Evolutionary conservation across 2,888 invertebrate genomes (phyloP).

Genomic region (Seira musarum): DNA sequence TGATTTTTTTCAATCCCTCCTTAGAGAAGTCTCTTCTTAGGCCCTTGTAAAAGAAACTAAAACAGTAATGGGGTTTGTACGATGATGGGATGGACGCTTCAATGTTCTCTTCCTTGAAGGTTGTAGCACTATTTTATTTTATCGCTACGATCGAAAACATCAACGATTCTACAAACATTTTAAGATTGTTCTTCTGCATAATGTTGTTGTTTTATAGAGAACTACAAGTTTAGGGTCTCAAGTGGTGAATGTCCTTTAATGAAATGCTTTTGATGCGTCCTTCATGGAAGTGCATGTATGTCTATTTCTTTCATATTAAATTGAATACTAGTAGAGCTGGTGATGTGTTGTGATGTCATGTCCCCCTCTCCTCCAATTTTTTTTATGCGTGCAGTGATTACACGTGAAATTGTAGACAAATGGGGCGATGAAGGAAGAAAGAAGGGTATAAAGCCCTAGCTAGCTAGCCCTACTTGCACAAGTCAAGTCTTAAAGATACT

Average conservation of each 20-base stretch:
- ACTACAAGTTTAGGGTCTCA: background rate
- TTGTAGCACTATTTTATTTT: background rate
- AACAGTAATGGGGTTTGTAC: no score
- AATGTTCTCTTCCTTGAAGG: background rate
- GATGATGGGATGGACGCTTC: no score
- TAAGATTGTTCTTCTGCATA: constrained; percentile 1
- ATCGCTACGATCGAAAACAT: constrained; percentile 9
- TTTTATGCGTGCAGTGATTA: constrained; percentile 33
- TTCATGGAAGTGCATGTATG: constrained; percentile 39
- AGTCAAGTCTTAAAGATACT: background rate
- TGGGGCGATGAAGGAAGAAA: constrained; percentile 18
- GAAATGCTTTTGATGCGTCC: constrained; percentile 19
- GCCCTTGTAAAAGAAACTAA: background rate
- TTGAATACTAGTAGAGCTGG: constrained; percentile 16
- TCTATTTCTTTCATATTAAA: constrained; percentile 1
- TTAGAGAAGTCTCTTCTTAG: constrained; percentile 7
- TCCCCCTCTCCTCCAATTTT: background rate
- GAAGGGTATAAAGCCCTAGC: background rate
- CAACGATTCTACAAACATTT: background rate
- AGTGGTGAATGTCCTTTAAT: constrained; percentile 30
- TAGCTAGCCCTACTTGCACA: constrained; percentile 10
- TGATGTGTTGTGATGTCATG: background rate
- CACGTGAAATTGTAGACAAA: constrained; percentile 54
- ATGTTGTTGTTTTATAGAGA: background rate
- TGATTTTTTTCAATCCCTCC: constrained; percentile 1